Conservation (phyloP, 2,797 vertebrate species). For the Acomys russatus region DNA sequence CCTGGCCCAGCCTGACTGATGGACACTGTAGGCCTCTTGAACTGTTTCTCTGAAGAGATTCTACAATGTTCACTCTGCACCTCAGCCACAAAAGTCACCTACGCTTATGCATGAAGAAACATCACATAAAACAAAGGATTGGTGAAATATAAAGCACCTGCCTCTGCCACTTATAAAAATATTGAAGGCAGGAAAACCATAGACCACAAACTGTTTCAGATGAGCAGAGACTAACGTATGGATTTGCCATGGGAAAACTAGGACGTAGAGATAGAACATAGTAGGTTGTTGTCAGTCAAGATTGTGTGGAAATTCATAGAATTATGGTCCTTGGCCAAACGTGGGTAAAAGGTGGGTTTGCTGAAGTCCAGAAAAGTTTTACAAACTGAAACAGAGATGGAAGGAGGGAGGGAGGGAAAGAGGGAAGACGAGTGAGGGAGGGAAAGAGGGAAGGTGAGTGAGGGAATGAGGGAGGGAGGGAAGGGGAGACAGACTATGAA, state of each 20-base stretch:
- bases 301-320: neutral
- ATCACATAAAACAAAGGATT: neutral
- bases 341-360: neutral
- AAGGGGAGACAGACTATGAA: too few species aligned
- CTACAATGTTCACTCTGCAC: neutral
- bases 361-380: neutral
- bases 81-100: neutral
- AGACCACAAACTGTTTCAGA: neutral
- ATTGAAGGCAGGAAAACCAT: neutral
- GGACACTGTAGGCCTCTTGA: rapidly evolving
- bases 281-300: neutral
- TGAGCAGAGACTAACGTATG: neutral
- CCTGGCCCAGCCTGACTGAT: rapidly evolving
- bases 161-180: neutral
- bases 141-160: neutral
- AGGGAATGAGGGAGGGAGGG: too few species aligned
- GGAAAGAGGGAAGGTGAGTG: neutral
- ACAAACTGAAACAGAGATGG: neutral
- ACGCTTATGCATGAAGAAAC: neutral
- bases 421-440: neutral
- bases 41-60: neutral
- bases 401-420: too few species aligned
- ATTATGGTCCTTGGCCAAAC: neutral
- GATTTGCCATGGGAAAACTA: too few species aligned
- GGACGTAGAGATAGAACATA: neutral